phyloP scores from a whole-genome alignment of 1,140 invertebrate species.

The Drosophila kepulauana region DNA sequence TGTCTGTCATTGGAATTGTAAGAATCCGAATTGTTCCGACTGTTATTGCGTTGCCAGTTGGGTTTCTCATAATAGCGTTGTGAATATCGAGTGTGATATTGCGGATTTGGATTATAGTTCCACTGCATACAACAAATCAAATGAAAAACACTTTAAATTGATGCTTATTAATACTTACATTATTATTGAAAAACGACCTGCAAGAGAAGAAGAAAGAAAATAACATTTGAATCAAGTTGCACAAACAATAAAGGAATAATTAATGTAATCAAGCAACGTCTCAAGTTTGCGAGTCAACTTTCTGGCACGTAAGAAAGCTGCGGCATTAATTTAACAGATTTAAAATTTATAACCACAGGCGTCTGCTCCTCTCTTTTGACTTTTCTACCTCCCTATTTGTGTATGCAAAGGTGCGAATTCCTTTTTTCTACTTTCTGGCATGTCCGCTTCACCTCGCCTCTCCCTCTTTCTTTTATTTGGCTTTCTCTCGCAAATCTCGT shows the following conservation, averaged over 20 bases:
- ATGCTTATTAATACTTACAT: slow-evolving; percentile 24
- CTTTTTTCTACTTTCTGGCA: slow-evolving; percentile 34
- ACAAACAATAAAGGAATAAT: slow-evolving; percentile 83
- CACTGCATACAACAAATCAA: slow-evolving; percentile 9
- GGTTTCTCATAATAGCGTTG: slow-evolving; percentile 3
- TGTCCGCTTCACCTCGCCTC: too few relatives aligned
- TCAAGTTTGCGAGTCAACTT: slow-evolving; percentile 32
- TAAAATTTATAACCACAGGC: slow-evolving; percentile 82
- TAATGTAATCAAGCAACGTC: slow-evolving; percentile 81
- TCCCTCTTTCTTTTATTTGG: slow-evolving; percentile 41
- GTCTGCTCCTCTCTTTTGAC: slow-evolving; percentile 1
- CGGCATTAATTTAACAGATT: slow-evolving; percentile 81
- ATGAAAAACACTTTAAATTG: not conserved
- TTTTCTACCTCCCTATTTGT: slow-evolving; percentile 53
- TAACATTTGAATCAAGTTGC: slow-evolving; percentile 37
- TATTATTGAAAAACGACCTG: slow-evolving; percentile 44
- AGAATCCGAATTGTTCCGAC: slow-evolving; percentile 10
- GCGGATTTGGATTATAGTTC: slow-evolving; percentile 12
- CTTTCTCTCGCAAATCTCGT: slow-evolving; percentile 59
- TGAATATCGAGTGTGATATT: slow-evolving; percentile 7
- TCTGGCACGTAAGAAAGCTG: slow-evolving; percentile 58
- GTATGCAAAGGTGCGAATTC: slow-evolving; percentile 81
- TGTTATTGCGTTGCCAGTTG: slow-evolving; percentile 9
- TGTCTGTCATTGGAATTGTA: slow-evolving; percentile 5
- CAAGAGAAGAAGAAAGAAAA: slow-evolving; percentile 35